A percentile compares a stretch with the other conserved stretches of the same genome.
phyloP scores from a whole-genome alignment of 2,113 vertebrate species.

The Stercorarius parasiticus region DNA sequence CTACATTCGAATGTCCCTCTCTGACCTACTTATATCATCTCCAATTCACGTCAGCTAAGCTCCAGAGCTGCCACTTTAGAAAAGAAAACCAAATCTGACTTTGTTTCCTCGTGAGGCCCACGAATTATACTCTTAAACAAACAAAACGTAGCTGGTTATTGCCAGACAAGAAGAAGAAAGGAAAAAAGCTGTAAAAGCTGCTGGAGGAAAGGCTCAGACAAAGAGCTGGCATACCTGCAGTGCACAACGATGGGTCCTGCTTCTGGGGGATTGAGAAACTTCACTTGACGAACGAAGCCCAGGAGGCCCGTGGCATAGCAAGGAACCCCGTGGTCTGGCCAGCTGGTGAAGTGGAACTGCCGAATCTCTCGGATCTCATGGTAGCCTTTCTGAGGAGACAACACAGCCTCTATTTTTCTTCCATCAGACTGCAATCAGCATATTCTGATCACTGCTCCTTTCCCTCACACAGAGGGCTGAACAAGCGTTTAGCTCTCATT shows the following conservation, averaged over 20 bases:
- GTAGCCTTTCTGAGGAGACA: conserved; percentile 91
- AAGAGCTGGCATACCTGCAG: conserved; percentile 80
- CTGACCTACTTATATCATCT: not conserved
- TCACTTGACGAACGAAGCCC: conserved; percentile 95
- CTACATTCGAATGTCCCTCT: not conserved
- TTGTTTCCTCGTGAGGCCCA: not conserved
- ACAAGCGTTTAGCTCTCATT: too few species aligned
- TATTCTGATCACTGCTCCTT: not conserved
- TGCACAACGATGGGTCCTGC: conserved; percentile 93
- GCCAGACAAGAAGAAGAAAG: not conserved
- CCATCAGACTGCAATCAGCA: not conserved
- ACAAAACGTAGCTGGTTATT: not conserved
- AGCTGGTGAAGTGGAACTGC: conserved; percentile 98
- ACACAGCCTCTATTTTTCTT: conserved; percentile 32
- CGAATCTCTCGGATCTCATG: conserved; percentile 96
- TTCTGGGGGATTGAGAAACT: conserved; percentile 94
- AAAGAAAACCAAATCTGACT: not conserved
- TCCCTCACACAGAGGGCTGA: fast-evolving
- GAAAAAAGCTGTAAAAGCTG: not conserved
- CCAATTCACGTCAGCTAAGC: not conserved
- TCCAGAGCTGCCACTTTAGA: not conserved
- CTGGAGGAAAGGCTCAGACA: not conserved
- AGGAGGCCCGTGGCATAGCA: conserved; percentile 94
- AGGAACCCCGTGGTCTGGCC: conserved; percentile 96
- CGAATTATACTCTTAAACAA: not conserved